A percentile compares a stretch with the other conserved stretches of the same genome.
phyloP scores from a whole-genome alignment of 2,113 vertebrate species.

The Alligator mississippiensis region DNA sequence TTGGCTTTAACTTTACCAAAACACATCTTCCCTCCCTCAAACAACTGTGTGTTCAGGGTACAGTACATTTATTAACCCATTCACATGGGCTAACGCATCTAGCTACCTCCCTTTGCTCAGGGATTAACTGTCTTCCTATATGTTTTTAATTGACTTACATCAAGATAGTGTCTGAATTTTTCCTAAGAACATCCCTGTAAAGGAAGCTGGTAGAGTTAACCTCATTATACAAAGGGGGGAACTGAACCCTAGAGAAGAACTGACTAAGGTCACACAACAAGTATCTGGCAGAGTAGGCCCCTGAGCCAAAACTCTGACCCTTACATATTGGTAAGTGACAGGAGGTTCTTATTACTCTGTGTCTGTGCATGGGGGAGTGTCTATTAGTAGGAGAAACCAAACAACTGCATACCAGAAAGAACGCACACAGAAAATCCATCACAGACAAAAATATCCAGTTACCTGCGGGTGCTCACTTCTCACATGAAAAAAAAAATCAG shows the following conservation, averaged over 20 bases:
- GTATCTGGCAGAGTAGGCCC: neutral
- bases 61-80: neutral
- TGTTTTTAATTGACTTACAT: neutral
- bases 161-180: neutral
- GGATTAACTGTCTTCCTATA: neutral
- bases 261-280: neutral
- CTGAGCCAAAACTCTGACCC: too few relatives aligned
- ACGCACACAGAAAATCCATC: too few relatives aligned
- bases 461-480: too few relatives aligned
- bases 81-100: too few relatives aligned
- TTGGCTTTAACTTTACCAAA: neutral
- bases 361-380: too few relatives aligned
- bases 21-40: neutral
- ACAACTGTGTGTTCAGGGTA: neutral
- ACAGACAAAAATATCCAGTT: too few relatives aligned
- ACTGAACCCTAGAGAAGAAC: neutral
- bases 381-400: too few relatives aligned
- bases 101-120: too few relatives aligned
- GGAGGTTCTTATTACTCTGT: too few relatives aligned
- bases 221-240: neutral
- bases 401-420: too few relatives aligned
- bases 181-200: neutral
- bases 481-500: too few relatives aligned
- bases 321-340: too few relatives aligned
- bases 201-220: neutral